Evolutionary conservation across 2,113 vertebrate genomes (phyloP).

Genomic region (Spilogale gracilis): DNA sequence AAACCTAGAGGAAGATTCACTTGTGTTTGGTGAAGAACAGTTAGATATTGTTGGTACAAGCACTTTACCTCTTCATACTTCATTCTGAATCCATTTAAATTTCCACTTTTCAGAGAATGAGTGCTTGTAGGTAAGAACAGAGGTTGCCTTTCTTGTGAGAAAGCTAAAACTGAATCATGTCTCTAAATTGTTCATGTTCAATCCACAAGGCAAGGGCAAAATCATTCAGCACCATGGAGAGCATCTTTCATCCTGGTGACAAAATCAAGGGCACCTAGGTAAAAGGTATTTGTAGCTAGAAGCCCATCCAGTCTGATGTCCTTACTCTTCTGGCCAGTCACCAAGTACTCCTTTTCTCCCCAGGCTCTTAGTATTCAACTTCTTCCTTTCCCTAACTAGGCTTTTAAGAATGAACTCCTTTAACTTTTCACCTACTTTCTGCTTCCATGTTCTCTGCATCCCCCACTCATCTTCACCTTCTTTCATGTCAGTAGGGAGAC

Average conservation of each 20-base stretch:
- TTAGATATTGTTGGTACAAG: conserved; percentile 39
- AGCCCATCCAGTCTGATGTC: background rate
- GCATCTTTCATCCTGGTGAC: background rate
- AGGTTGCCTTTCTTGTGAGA: conserved; percentile 14
- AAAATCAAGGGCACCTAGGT: background rate
- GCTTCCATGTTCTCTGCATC: background rate
- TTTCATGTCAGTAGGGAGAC: conserved; percentile 2
- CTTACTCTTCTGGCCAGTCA: background rate
- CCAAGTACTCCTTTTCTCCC: background rate
- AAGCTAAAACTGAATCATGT: conserved; percentile 39
- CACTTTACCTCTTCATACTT: conserved; percentile 42
- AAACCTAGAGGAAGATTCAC: conserved; percentile 58
- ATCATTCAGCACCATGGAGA: conserved; percentile 78
- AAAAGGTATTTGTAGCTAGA: background rate
- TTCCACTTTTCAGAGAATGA: conserved; percentile 54
- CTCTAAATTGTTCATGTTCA: background rate
- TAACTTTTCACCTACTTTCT: conserved; percentile 32
- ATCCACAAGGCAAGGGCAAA: background rate
- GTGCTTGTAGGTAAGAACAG: conserved; percentile 51
- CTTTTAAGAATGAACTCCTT: conserved; percentile 16
- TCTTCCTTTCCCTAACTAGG: conserved; percentile 16
- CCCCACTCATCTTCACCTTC: background rate
- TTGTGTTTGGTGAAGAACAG: conserved; percentile 31
- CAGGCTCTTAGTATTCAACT: background rate
- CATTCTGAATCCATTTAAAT: conserved; percentile 47